Conservation (phyloP, 1,140 invertebrate species). For the Halictus rubicundus region DNA sequence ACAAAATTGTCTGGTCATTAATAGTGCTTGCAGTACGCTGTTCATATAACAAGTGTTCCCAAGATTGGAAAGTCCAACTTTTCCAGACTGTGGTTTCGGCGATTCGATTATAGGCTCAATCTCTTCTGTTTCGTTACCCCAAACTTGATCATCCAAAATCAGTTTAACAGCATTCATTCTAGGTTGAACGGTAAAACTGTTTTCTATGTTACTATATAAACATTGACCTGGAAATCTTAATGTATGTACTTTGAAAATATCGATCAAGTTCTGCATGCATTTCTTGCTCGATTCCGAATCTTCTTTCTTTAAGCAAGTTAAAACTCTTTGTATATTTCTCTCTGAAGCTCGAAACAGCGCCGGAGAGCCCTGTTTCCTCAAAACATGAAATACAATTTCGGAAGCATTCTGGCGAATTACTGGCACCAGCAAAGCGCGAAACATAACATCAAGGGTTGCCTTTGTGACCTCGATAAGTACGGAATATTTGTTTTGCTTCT, state of each 20-base stretch:
- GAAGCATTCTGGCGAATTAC: conserved; percentile 76
- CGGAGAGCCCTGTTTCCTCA: conserved; percentile 81
- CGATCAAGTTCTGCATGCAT: conserved; percentile 79
- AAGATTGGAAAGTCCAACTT: conserved; percentile 90
- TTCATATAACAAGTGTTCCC: conserved; percentile 95
- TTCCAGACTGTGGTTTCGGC: conserved; percentile 72
- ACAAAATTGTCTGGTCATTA: conserved; percentile 89
- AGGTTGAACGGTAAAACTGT: conserved; percentile 58
- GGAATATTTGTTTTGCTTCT: conserved; percentile 78
- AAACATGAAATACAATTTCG: conserved; percentile 81
- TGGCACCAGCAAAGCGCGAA: conserved; percentile 76
- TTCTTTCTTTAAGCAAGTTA: conserved; percentile 68
- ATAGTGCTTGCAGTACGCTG: conserved; percentile 90
- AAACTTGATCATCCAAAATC: conserved; percentile 59
- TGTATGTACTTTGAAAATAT: conserved; percentile 78
- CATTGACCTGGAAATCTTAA: conserved; percentile 78
- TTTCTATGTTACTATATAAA: conserved; percentile 54
- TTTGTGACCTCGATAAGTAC: conserved; percentile 80
- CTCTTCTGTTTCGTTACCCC: conserved; percentile 64
- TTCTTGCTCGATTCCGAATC: conserved; percentile 71
- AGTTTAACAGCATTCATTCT: conserved; percentile 49
- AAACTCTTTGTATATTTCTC: conserved; percentile 43
- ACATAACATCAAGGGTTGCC: conserved; percentile 78
- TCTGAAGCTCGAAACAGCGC: conserved; percentile 66
- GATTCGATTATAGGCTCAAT: conserved; percentile 54